Conservation (phyloP, 2,797 vertebrate species). For the Hyperoplus immaculatus region DNA sequence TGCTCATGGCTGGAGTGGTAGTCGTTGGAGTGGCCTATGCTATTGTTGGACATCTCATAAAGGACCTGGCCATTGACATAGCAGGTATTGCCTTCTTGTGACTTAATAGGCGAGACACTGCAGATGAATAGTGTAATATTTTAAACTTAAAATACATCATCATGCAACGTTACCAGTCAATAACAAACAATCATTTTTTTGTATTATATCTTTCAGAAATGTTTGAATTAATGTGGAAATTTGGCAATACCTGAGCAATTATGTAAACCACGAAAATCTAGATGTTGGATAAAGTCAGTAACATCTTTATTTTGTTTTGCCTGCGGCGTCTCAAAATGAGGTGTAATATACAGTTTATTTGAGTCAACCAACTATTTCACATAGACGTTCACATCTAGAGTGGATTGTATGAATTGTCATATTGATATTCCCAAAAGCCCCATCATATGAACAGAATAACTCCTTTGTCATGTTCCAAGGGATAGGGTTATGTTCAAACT, state of each 20-base stretch:
- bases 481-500: too few species aligned
- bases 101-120: not conserved
- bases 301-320: too few species aligned
- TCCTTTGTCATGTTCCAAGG: not conserved
- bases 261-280: too few species aligned
- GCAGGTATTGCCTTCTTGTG: conserved; percentile 76
- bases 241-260: too few species aligned
- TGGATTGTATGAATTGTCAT: not conserved
- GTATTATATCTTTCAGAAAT: too few species aligned
- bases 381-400: not conserved
- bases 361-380: not conserved
- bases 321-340: not conserved
- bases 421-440: not conserved
- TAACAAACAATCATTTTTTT: too few species aligned
- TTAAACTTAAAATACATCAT: too few species aligned
- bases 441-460: not conserved
- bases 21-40: conserved; percentile 89
- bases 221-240: not conserved
- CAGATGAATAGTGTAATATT: not conserved
- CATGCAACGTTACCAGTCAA: too few species aligned
- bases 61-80: conserved; percentile 89
- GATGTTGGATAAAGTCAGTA: too few species aligned
- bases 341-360: not conserved
- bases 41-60: conserved; percentile 91
- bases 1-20: conserved; percentile 88